A percentile compares a stretch with the other conserved stretches of the same genome.
phyloP scores from a whole-genome alignment of 2,113 vertebrate species.

The Arenaria interpres region DNA sequence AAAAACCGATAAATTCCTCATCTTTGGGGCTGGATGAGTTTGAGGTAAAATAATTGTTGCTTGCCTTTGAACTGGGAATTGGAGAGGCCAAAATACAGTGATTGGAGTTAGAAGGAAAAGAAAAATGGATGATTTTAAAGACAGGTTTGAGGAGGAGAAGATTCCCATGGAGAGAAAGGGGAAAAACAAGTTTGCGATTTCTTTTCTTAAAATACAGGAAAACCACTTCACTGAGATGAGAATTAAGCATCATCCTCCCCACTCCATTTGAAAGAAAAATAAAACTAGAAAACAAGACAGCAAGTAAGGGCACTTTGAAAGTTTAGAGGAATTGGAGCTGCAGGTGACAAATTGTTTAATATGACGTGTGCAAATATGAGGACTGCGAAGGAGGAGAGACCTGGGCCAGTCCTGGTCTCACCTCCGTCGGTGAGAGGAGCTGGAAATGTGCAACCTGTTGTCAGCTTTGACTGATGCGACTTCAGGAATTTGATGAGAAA shows the following conservation, averaged over 20 bases:
- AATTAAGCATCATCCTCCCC: neutral
- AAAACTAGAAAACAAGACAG: neutral
- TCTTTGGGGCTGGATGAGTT: neutral
- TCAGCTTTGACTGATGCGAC: neutral
- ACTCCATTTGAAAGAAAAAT: neutral
- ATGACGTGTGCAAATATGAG: neutral
- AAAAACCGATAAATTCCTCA: conserved; percentile 17
- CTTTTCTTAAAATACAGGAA: neutral
- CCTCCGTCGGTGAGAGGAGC: neutral
- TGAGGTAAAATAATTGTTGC: conserved; percentile 5
- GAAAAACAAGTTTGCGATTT: neutral
- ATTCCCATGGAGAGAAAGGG: neutral
- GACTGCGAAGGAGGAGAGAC: neutral
- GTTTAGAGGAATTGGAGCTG: neutral
- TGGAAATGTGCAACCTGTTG: neutral
- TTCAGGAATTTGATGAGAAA: neutral
- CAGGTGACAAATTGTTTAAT: neutral
- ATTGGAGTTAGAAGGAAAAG: neutral
- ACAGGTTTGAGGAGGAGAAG: neutral
- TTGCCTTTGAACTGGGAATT: neutral
- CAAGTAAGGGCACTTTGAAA: neutral
- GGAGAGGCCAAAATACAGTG: neutral
- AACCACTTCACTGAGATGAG: neutral
- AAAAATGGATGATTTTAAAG: neutral
- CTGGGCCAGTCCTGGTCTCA: neutral